Evolutionary conservation across 2,797 vertebrate species (phyloP).

Genomic region (Danio albolineatus): DNA sequence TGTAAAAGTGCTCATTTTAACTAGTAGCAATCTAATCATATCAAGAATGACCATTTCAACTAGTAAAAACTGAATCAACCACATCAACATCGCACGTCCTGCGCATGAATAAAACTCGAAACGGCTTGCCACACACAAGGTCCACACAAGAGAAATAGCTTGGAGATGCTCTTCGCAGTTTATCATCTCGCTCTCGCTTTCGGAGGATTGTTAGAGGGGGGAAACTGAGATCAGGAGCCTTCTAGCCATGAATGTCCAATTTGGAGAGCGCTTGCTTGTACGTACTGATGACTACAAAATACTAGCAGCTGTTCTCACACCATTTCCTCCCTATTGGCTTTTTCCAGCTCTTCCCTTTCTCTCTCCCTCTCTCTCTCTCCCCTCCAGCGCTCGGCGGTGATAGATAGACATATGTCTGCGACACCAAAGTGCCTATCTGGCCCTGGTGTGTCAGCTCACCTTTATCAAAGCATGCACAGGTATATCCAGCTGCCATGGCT

Average conservation of each 20-base stretch:
- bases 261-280: slow-evolving; percentile 49
- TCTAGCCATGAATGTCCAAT: slow-evolving; percentile 71
- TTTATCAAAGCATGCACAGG: slow-evolving; percentile 93
- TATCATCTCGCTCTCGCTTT: slow-evolving; percentile 56
- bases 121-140: slow-evolving; percentile 72
- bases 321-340: slow-evolving; percentile 52
- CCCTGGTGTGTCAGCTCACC: slow-evolving; percentile 88
- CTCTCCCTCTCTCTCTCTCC: slow-evolving; percentile 59
- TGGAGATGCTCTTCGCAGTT: slow-evolving; percentile 38
- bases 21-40: no score
- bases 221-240: slow-evolving; percentile 79
- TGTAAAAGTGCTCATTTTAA: no score
- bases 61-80: no score
- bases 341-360: slow-evolving; percentile 37
- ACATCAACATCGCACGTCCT: no score
- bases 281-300: slow-evolving; percentile 59
- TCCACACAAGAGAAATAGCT: slow-evolving; percentile 61
- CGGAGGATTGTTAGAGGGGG: slow-evolving; percentile 42
- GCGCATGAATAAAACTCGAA: no score
- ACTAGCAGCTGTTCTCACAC: slow-evolving; percentile 75
- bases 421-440: slow-evolving; percentile 90
- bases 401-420: slow-evolving; percentile 85
- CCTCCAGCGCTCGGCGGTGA: slow-evolving; percentile 78
- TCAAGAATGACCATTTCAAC: no score
- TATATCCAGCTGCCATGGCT: slow-evolving; percentile 89